Percentiles rank a stretch among this genome's conserved stretches.
Evolutionary conservation across 2,113 vertebrate genomes (phyloP).

Genomic region (Nesogale talazaci): DNA sequence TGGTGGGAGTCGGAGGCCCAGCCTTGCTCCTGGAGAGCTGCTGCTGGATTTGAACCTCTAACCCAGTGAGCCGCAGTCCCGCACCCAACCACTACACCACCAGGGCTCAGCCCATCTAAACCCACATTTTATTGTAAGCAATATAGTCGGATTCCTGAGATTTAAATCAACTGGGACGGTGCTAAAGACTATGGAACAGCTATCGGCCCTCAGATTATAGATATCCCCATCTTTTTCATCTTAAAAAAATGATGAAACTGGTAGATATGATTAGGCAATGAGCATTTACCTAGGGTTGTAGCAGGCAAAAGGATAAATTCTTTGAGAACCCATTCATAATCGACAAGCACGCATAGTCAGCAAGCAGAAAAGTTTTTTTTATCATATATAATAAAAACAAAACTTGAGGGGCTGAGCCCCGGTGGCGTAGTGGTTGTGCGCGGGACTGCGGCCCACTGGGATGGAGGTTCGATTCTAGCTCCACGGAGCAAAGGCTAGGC

Average conservation of each 20-base stretch:
- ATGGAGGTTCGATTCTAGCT: too few species aligned
- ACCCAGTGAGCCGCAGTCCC: too few species aligned
- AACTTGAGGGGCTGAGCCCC: too few species aligned
- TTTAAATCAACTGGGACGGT: not conserved
- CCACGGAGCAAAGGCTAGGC: too few species aligned
- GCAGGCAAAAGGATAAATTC: conserved; percentile 15
- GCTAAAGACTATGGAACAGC: not conserved
- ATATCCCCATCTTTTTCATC: conserved; percentile 23
- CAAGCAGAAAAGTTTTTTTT: conserved; percentile 12
- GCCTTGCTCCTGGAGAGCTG: too few species aligned
- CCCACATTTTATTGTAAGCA: not conserved
- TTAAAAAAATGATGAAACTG: not conserved
- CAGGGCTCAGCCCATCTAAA: too few species aligned
- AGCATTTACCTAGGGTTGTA: not conserved
- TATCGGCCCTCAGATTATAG: not conserved
- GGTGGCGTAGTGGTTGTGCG: too few species aligned
- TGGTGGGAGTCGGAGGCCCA: too few species aligned
- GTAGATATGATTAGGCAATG: not conserved
- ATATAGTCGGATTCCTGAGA: not conserved
- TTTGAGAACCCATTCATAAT: not conserved
- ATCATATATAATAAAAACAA: not conserved
- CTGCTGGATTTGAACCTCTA: too few species aligned
- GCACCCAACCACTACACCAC: too few species aligned
- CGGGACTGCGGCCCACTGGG: too few species aligned
- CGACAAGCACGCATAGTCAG: not conserved